Conservation (phyloP, 2,113 vertebrate genomes). For the human region GRCh38 chr6:20116501-20117000, state of each 20-base stretch:
- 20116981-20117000: background rate
- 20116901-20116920: background rate
- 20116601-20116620: background rate
- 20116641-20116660: background rate
- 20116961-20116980: background rate
- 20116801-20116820: background rate
- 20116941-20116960: background rate
- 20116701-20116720: background rate
- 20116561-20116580: background rate
- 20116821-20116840: fast-evolving
- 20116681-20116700: background rate
- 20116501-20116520: background rate
- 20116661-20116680: background rate
- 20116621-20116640: background rate
- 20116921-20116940: background rate
- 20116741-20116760: conserved; percentile 11
- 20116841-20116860: background rate
- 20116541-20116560: fast-evolving
- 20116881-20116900: background rate
- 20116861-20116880: background rate
- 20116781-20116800: background rate
- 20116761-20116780: background rate
- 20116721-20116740: background rate
- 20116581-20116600: background rate
- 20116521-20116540: background rate